Percentiles rank a stretch among this genome's conserved stretches.
Evolutionary conservation across 2,113 vertebrate species (phyloP).

Genomic region (Hucho hucho): DNA sequence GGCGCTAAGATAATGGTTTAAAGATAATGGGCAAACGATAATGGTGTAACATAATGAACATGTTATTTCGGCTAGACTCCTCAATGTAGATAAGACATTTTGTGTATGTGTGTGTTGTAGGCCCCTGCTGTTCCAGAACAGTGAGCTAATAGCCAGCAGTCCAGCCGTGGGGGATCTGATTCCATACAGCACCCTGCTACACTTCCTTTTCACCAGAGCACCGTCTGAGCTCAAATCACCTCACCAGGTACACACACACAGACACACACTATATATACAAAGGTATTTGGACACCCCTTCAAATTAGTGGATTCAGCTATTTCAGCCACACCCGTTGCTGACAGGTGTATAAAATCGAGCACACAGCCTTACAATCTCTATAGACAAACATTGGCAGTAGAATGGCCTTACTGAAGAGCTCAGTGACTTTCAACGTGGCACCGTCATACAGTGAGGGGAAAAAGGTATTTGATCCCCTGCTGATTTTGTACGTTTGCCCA

Average conservation of each 20-base stretch:
- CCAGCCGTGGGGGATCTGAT: constrained; percentile 88
- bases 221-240: constrained; percentile 91
- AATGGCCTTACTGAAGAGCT: too few relatives aligned
- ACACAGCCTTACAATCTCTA: too few relatives aligned
- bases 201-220: constrained; percentile 91
- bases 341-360: too few relatives aligned
- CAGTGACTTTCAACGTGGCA: too few relatives aligned
- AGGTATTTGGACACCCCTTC: too few relatives aligned
- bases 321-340: too few relatives aligned
- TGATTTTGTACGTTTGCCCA: too few relatives aligned
- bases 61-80: not conserved
- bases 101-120: constrained; percentile 58
- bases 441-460: too few relatives aligned
- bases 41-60: not conserved
- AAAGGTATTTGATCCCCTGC: too few relatives aligned
- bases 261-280: not conserved
- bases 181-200: constrained; percentile 88
- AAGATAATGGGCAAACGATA: not conserved
- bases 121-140: constrained; percentile 94
- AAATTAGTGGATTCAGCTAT: too few relatives aligned
- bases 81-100: not conserved
- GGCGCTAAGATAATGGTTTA: not conserved
- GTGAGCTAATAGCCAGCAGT: constrained; percentile 87
- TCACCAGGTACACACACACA: constrained; percentile 80
- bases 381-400: too few relatives aligned